Evolutionary conservation across 1,140 invertebrate genomes (phyloP), one percentile per base, ranked within the genome.

Genomic region (Monochamus saltuarius): DNA sequence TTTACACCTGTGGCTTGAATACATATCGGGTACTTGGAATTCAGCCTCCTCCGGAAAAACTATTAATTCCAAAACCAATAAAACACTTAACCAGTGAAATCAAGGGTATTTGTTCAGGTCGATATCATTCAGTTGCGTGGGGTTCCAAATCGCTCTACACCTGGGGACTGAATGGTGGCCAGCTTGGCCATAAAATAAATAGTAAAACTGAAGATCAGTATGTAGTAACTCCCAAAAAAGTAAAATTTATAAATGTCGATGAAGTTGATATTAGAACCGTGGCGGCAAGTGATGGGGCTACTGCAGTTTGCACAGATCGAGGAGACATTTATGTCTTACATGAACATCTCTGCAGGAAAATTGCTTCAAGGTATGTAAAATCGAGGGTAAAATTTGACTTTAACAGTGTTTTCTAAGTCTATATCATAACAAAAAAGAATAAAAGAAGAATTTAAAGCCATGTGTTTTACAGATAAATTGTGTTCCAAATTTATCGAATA

Each of bases 131-230:
- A 7, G 84, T 88, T 0, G 80, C 89, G 0, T 89, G 84, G 80
- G 85, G 82, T 38, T 62, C 71, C 1, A 75, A 78, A 35, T 78
- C 14, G 0, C 62, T 82, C 0, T 89, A 78, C 66, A 83, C 84
- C 0, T 90, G 86, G 83, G 90, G 90, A 10, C 77, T 85, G 0
- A 89, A 92, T 78, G 80, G 83, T 52, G 90, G 90, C 37, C 89
- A 91, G 73, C 71, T 92, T 37, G 89, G 89, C 62, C 83, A 78
- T 59, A 63, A 68, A 79, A 78, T 75, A 70, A 76, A 65, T 80
- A 82, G 62, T 75, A 71, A 55, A 43, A 64, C 40, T 34, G 61
- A 61, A 10, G 40, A 70, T 6, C 67, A 69, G 52, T 72, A 64
- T 40, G 59, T 75, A 39, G 46, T 61, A 34, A 47, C 55, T 11